Conservation (phyloP, 1,140 invertebrate species). For the Drosophila littoralis region DNA sequence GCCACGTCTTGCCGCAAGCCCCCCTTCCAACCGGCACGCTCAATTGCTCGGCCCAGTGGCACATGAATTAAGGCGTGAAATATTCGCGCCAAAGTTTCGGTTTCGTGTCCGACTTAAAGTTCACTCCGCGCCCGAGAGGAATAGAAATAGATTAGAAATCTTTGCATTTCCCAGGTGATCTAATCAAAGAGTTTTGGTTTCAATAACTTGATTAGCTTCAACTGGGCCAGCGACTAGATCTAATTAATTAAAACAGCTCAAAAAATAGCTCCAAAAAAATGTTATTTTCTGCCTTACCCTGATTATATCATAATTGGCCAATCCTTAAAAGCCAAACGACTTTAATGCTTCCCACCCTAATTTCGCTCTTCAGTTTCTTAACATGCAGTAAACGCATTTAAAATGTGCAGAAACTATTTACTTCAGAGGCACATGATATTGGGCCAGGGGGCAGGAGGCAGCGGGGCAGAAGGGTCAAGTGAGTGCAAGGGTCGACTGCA, state of each 20-base stretch:
- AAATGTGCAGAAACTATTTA: slow-evolving; percentile 22
- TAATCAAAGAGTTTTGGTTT: slow-evolving; percentile 16
- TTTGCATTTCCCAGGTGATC: neutral
- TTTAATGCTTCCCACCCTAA: slow-evolving; percentile 16
- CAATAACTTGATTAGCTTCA: slow-evolving; percentile 20
- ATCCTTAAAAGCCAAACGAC: neutral
- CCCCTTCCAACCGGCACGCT: neutral
- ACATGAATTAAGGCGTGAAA: slow-evolving; percentile 78
- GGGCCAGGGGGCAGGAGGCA: neutral
- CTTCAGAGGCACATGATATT: neutral
- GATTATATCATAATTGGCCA: slow-evolving; percentile 29
- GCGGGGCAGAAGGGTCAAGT: neutral
- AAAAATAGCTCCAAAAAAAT: neutral
- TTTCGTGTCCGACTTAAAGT: slow-evolving; percentile 29
- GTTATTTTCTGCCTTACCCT: neutral
- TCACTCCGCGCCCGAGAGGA: neutral
- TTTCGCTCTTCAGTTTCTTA: slow-evolving; percentile 8
- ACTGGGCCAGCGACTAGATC: neutral
- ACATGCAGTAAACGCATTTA: slow-evolving; percentile 17
- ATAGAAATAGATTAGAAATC: neutral
- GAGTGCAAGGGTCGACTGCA: neutral
- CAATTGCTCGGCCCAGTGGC: slow-evolving; percentile 19
- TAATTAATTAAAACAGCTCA: slow-evolving; percentile 11
- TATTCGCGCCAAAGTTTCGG: slow-evolving; percentile 41
- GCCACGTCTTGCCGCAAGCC: neutral